Evolutionary conservation across 2,888 invertebrate species (phyloP).

Genomic region (Heteromyza rotundicornis): DNA sequence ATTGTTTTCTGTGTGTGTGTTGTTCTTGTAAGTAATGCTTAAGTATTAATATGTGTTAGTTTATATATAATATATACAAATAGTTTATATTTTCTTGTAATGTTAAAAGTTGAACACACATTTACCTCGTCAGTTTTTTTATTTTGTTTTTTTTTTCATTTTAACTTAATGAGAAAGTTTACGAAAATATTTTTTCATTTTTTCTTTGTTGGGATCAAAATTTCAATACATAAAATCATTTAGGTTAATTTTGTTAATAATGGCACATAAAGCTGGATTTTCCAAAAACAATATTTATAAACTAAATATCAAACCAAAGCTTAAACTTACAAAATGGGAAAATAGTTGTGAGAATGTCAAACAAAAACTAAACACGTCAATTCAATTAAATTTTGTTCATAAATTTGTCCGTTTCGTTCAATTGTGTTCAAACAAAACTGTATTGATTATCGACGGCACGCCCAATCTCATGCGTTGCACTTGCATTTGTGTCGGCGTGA

Average conservation of each 20-base stretch:
- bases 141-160: neutral
- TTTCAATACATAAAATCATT: no score
- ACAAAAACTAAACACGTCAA: no score
- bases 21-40: no score
- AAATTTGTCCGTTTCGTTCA: no score
- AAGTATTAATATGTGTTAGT: no score
- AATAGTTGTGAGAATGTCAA: no score
- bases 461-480: slow-evolving; percentile 43
- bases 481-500: slow-evolving; percentile 31
- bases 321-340: slow-evolving; percentile 6
- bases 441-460: slow-evolving; percentile 86
- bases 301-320: neutral
- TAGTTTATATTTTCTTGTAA: neutral
- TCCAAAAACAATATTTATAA: neutral
- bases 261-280: neutral
- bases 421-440: slow-evolving; percentile 71
- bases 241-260: neutral
- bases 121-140: slow-evolving; percentile 6
- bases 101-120: neutral
- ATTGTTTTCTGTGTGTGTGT: no score
- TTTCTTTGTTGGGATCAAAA: neutral
- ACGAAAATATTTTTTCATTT: neutral
- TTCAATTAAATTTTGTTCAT: no score
- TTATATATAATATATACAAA: no score
- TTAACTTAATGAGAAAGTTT: slow-evolving; percentile 13